Base-by-base conservation (phyloP, 2,113 vertebrate genomes). In the Mastomys coucha region DNA sequence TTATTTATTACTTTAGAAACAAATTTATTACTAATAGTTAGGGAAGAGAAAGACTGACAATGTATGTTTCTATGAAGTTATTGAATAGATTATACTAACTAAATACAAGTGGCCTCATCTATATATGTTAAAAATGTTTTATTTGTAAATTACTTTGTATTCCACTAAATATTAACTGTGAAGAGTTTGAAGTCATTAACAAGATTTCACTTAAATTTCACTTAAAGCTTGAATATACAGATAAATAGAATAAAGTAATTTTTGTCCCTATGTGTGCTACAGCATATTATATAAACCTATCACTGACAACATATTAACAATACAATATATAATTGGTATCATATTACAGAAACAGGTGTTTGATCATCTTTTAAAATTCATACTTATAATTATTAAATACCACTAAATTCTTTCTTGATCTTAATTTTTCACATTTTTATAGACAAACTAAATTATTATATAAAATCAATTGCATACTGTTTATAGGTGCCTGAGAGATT, bases 1-100 rank as follows among this genome's bases (percentile, higher is more conserved):
- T 91, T 89, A 88, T 36, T 89, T 60, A 5, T 26, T 56, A 73
- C 89, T 91, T 73, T 69, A 73, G 28, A 70, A 89, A 60, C 5
- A 63, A 69, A 39, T 63, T 89, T 95, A 96, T 11, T 36, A 63
- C 20, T 82, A 67, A 69, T 88, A 93, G 36, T 65, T 73, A 77
- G 22, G 17, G 53, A 78, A 89, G 49, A 33, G 89, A 94, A 92
- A 82, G 26, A 31, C 60, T 65, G 24, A 82, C 81, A 89, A 75
- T n/a, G 33, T 19, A 89, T 92, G 9, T 6, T 65, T 80, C 42
- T 63, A 8, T 75, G 19, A 60, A 93, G 92, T 94, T 24, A 93
- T 33, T 77, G 70, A 80, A 89, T 77, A 4, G 78, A 69, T 69
- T 75, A 7, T 69, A 78, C 12, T 19, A 82, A 39, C 28, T 78